Evolutionary conservation across 2,888 invertebrate genomes (phyloP).

Genomic region (Nemurella pictetii): DNA sequence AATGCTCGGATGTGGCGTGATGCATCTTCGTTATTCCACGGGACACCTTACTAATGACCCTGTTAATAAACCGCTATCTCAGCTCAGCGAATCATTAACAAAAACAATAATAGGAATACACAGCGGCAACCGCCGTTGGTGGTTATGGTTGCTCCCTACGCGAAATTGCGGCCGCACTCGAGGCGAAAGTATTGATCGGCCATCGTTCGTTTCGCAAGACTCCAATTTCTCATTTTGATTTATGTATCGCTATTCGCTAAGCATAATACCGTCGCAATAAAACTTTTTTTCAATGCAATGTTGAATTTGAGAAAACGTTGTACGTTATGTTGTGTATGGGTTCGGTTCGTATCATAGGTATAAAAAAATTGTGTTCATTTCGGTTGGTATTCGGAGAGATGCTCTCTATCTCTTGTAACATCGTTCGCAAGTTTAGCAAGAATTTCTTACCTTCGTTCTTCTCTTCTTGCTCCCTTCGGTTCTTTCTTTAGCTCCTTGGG

Average conservation of each 20-base stretch:
- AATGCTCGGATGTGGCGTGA: background rate
- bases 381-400: background rate
- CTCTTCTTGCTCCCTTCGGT: background rate
- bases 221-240: background rate
- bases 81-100: background rate
- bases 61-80: constrained; percentile 20
- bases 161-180: too few species aligned
- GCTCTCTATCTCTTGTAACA: background rate
- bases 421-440: background rate
- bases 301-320: background rate
- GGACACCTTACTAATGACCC: constrained; percentile 3
- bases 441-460: background rate
- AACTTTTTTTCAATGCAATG: background rate
- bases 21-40: constrained; percentile 22
- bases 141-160: background rate
- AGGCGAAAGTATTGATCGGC: background rate
- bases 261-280: background rate
- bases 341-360: too few species aligned
- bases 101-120: constrained; percentile 5
- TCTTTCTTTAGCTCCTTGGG: background rate
- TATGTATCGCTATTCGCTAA: background rate
- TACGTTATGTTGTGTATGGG: background rate
- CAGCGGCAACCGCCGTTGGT: background rate
- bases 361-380: background rate
- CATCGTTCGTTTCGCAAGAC: background rate